phyloP scores from a whole-genome alignment of 1,140 invertebrate species.

The Phymorhynchus buccinoides region DNA sequence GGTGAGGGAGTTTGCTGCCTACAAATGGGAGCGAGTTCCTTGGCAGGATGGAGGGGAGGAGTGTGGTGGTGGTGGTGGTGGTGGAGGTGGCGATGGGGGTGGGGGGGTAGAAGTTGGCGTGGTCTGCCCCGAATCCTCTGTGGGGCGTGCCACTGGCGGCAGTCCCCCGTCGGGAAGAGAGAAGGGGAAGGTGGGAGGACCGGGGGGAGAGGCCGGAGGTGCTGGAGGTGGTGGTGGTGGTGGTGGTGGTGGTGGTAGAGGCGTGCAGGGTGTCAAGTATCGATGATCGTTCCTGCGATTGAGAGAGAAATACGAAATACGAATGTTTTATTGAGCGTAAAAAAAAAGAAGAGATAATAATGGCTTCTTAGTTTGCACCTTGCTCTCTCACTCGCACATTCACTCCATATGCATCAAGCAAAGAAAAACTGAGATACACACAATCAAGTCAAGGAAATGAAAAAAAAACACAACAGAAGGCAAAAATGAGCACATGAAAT shows the following conservation, averaged over 20 bases:
- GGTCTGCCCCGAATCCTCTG: not conserved
- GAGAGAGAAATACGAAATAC: too few relatives aligned
- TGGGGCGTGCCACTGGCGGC: not conserved
- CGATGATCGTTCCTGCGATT: constrained; percentile 14
- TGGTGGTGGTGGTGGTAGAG: not conserved
- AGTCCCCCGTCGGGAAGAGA: constrained; percentile 14
- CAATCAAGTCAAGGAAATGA: too few relatives aligned
- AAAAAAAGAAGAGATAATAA: too few relatives aligned
- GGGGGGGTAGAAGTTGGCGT: not conserved
- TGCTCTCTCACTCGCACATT: too few relatives aligned
- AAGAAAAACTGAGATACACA: too few relatives aligned
- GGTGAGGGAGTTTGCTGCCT: not conserved
- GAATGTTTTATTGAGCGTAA: too few relatives aligned
- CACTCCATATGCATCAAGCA: too few relatives aligned
- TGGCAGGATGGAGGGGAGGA: not conserved
- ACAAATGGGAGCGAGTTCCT: not conserved
- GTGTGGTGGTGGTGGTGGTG: not conserved
- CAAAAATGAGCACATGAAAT: too few relatives aligned
- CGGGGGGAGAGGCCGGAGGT: not conserved
- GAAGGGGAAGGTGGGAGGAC: not conserved
- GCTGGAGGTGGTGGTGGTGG: not conserved
- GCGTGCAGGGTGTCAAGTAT: constrained; percentile 36
- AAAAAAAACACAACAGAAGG: too few relatives aligned
- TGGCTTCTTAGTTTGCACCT: too few relatives aligned
- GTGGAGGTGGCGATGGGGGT: not conserved